Base-by-base conservation (phyloP, 2,113 vertebrate species). In the Callospermophilus lateralis region DNA sequence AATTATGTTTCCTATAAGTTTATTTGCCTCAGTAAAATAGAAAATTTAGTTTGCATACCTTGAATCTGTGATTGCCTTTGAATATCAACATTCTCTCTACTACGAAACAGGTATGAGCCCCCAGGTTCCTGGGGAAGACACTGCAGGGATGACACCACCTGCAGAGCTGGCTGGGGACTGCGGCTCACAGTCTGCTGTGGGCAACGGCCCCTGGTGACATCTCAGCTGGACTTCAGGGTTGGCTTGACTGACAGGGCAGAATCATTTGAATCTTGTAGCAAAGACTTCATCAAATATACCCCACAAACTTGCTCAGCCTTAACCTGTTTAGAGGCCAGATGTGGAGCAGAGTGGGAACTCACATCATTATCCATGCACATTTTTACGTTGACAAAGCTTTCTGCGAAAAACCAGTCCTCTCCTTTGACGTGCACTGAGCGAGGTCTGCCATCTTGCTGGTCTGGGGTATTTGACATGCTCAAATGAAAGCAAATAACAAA, bases 281-380 rank as follows among this genome's bases (percentile, higher is more conserved):
- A 78, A 83, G 92, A 94, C 65, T 39, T 45, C 89, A 84, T 94
- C 91, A 96, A 95, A 93, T 95, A 45, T 70, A 89, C 76, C 95
- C 84, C 96, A 37, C 73, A 79, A 34, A 19, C 84, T 76, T 20
- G 8, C 74, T 89, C 89, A 16, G 19, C 68, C 19, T 92, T 65
- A 83, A 70, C 32, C 77, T 48, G 34, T 8, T n/a, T 42, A 70
- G 89, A 45, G 34, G 17, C 37, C 15, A 53, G 2, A 74, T 0
- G 20, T 6, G 84, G 42, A 11, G 3, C 79, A 10, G 51, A 67
- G 32, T 0, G 2, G 3, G 8, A 17, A 4, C 6, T 42, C 68
- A 0, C 0, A 0, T 4, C 2, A 10, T 30, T 0, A 9, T 1
- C 8, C 1, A n/a, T 2, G 19, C 1, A 0, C 5, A 4, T 11